Evolutionary conservation across 1,140 invertebrate species (phyloP).

Genomic region (Leptopilina boulardi): DNA sequence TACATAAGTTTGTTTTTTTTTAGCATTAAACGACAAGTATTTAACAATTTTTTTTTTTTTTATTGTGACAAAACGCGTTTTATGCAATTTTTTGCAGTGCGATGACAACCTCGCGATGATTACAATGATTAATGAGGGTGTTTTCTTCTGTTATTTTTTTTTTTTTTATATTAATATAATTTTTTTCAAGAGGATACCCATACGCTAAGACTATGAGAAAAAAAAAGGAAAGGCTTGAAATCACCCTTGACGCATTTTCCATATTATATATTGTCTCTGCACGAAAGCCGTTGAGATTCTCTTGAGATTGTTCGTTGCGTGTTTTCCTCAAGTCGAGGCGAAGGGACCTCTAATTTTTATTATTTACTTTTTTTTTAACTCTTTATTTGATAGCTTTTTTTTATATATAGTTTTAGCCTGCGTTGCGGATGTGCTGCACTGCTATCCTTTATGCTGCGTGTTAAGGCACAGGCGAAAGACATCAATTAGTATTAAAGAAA

Average conservation of each 20-base stretch:
- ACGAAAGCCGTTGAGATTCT: slow-evolving; percentile 19
- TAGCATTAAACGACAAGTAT: slow-evolving; percentile 30
- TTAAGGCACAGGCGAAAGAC: slow-evolving; percentile 74
- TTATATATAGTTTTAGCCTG: slow-evolving; percentile 63
- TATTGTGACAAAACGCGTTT: slow-evolving; percentile 28
- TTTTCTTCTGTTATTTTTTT: too few species aligned
- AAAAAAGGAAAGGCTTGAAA: slow-evolving; percentile 6
- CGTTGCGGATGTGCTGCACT: slow-evolving; percentile 64
- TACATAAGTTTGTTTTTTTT: slow-evolving; percentile 25
- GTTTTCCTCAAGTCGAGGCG: slow-evolving; percentile 30
- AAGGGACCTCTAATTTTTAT: slow-evolving; percentile 32
- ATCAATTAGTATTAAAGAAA: slow-evolving; percentile 70
- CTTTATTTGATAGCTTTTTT: slow-evolving; percentile 59
- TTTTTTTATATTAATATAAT: background rate
- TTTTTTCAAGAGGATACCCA: background rate
- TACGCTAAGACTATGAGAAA: slow-evolving; percentile 5
- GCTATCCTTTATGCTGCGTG: slow-evolving; percentile 75
- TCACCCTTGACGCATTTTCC: background rate
- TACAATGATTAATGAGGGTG: background rate
- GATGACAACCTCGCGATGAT: slow-evolving; percentile 11
- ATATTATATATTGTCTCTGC: slow-evolving; percentile 21
- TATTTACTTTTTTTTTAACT: slow-evolving; percentile 26
- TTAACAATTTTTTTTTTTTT: too few species aligned
- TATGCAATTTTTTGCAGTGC: slow-evolving; percentile 12
- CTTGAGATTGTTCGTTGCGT: slow-evolving; percentile 24